Conservation (phyloP, 2,888 invertebrate species). For the Drosophila affinis region DNA sequence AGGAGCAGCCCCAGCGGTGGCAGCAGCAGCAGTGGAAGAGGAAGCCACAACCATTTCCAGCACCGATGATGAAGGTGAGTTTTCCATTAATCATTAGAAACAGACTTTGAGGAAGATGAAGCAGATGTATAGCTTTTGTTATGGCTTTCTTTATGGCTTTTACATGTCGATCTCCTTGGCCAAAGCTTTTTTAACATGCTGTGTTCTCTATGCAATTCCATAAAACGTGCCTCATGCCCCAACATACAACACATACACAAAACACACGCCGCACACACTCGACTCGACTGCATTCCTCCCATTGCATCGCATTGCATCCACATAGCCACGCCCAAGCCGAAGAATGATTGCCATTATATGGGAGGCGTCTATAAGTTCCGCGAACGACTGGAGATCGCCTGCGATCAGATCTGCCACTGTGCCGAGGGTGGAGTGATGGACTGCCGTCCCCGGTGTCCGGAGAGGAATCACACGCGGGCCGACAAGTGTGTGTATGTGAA, state of each 20-base stretch:
- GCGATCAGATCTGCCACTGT: constrained; percentile 91
- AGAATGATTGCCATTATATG: constrained; percentile 84
- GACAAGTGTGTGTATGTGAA: constrained; percentile 92
- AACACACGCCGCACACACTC: constrained; percentile 26
- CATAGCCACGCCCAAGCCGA: constrained; percentile 68
- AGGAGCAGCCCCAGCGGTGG: constrained; percentile 6
- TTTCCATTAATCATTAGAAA: constrained; percentile 12
- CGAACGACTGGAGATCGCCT: constrained; percentile 91
- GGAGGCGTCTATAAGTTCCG: constrained; percentile 89
- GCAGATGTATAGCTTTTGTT: constrained; percentile 31
- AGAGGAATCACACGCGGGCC: constrained; percentile 85
- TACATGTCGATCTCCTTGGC: constrained; percentile 22
- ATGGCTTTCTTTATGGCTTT: constrained; percentile 49
- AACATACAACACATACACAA: constrained; percentile 20
- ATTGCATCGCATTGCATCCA: constrained; percentile 23
- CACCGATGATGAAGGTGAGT: constrained; percentile 64
- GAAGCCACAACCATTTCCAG: constrained; percentile 18
- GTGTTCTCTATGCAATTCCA: constrained; percentile 68
- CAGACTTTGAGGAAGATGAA: neutral
- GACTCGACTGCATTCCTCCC: constrained; percentile 35
- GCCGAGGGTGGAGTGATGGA: constrained; percentile 89
- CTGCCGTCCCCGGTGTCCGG: constrained; percentile 89
- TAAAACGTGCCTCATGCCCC: constrained; percentile 34
- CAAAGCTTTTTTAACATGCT: constrained; percentile 61
- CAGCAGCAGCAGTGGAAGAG: constrained; percentile 9